These are phyloP conservation scores for Trichogramma pretiosum DNA, from an alignment of 1,140 invertebrate genomes.

Conservation along the genomic window DNA sequence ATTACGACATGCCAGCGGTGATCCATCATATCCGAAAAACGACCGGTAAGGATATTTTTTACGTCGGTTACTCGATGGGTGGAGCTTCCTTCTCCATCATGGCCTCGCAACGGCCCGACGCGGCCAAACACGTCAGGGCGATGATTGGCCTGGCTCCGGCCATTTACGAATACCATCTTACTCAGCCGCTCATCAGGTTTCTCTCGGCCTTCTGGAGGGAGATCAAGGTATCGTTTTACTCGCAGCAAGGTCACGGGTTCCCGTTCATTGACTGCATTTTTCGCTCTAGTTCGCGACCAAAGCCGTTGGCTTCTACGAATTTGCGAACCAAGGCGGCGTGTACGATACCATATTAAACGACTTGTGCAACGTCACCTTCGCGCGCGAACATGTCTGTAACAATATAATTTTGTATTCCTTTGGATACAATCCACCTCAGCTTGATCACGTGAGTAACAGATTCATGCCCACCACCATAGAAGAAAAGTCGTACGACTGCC, in stretches of 20 bases:
- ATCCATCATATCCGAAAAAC: slow-evolving; percentile 54
- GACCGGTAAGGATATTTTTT: slow-evolving; percentile 49
- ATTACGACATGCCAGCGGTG: slow-evolving; percentile 59
- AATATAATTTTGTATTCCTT: too few species aligned
- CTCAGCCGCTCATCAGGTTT: too few species aligned
- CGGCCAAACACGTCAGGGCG: slow-evolving; percentile 46
- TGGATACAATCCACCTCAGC: too few species aligned
- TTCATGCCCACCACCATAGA: too few species aligned
- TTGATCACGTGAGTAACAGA: too few species aligned
- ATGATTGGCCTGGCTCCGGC: slow-evolving; percentile 53
- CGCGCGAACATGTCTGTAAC: too few species aligned
- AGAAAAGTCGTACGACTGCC: too few species aligned
- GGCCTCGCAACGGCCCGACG: slow-evolving; percentile 51
- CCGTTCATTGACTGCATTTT: slow-evolving; percentile 14
- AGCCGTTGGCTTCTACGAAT: neutral
- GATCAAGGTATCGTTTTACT: slow-evolving; percentile 35
- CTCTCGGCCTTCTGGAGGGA: too few species aligned
- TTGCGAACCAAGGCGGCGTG: too few species aligned
- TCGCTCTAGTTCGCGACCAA: neutral
- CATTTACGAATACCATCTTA: slow-evolving; percentile 36
- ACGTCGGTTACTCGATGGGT: slow-evolving; percentile 59
- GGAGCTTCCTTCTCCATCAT: slow-evolving; percentile 56
- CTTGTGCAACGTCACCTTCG: too few species aligned
- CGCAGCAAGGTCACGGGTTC: slow-evolving; percentile 22
- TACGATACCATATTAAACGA: too few species aligned